Percentiles rank a stretch among this genome's conserved stretches.
phyloP scores from a whole-genome alignment of 1,140 invertebrate genomes.

The Zaprionus africanus region DNA sequence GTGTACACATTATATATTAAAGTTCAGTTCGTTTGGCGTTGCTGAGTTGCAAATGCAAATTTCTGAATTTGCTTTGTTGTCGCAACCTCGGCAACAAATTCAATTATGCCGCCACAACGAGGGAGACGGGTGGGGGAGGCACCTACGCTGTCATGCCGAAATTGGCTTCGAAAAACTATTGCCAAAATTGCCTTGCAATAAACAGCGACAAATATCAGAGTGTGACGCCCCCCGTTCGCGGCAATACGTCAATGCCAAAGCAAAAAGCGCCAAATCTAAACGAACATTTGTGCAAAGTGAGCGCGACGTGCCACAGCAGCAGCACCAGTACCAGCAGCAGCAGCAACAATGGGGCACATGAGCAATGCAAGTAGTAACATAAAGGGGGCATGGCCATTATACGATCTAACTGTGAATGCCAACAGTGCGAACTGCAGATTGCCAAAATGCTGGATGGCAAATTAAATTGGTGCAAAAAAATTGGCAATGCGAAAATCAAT shows the following conservation, averaged over 20 bases:
- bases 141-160: conserved; percentile 46
- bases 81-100: conserved; percentile 74
- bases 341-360: conserved; percentile 10
- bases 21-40: conserved; percentile 60
- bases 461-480: conserved; percentile 43
- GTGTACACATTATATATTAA: conserved; percentile 31
- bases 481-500: conserved; percentile 63
- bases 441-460: conserved; percentile 40
- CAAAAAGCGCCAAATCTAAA: conserved; percentile 36
- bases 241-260: conserved; percentile 64
- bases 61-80: conserved; percentile 23
- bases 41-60: conserved; percentile 48
- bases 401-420: conserved; percentile 6
- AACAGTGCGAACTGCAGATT: conserved; percentile 34
- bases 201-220: conserved; percentile 78
- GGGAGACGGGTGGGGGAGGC: conserved; percentile 31
- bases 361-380: conserved; percentile 23
- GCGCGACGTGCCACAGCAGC: conserved; percentile 59
- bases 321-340: conserved; percentile 18
- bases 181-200: conserved; percentile 55
- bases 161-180: conserved; percentile 54
- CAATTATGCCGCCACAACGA: conserved; percentile 58
- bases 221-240: conserved; percentile 60
- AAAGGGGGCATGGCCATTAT: conserved; percentile 64
- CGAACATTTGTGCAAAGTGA: conserved; percentile 60